A percentile compares a stretch with the other conserved stretches of the same genome.
These are phyloP conservation scores for Brachionus rubens DNA, from an alignment of 1,140 invertebrate species.

Conservation along the genomic window DNA sequence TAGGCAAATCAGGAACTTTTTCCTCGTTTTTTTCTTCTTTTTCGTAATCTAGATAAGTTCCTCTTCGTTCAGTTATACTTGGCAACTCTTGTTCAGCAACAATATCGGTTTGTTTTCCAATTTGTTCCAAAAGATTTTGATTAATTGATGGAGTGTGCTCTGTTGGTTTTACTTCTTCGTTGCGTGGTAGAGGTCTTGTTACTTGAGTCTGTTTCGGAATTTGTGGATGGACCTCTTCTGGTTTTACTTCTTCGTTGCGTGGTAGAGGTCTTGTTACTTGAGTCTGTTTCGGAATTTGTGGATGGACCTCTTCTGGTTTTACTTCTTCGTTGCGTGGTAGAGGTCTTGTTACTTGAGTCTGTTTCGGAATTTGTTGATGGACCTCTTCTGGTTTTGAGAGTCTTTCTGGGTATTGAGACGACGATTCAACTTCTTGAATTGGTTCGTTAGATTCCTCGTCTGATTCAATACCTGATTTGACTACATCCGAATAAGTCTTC, in stretches of 20 bases:
- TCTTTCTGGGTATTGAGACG: neutral
- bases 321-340: too few relatives aligned
- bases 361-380: too few relatives aligned
- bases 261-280: too few relatives aligned
- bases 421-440: neutral
- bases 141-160: neutral
- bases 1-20: neutral
- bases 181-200: too few relatives aligned
- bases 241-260: too few relatives aligned
- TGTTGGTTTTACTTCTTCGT: neutral
- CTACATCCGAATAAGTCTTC: neutral
- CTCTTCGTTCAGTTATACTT: neutral
- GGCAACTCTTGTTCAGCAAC: neutral
- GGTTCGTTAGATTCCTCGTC: neutral
- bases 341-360: too few relatives aligned
- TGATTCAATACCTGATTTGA: neutral
- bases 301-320: too few relatives aligned
- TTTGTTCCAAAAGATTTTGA: neutral
- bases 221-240: too few relatives aligned
- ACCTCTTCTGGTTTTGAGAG: neutral
- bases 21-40: neutral
- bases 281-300: too few relatives aligned
- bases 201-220: too few relatives aligned
- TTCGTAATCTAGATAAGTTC: neutral
- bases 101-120: neutral